These are phyloP conservation scores for Drosophila gunungcola DNA, from an alignment of 1,140 invertebrate species.

Conservation along the genomic window DNA sequence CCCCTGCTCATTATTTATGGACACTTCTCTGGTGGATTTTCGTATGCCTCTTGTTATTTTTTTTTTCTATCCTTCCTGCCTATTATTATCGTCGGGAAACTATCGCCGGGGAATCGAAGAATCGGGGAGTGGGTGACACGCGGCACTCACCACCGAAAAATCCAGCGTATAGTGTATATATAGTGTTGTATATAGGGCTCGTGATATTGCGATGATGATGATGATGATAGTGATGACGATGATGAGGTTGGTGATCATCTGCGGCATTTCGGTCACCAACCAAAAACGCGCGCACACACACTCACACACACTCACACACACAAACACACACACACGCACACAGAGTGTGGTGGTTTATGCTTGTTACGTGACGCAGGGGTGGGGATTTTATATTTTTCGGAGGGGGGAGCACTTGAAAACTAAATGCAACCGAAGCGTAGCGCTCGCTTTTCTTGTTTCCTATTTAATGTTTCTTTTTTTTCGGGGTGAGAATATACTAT, in stretches of 20 bases:
- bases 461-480: constrained; percentile 18
- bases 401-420: constrained; percentile 36
- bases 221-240: constrained; percentile 17
- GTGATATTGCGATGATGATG: constrained; percentile 38
- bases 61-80: constrained; percentile 13
- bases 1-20: constrained; percentile 41
- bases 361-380: constrained; percentile 53
- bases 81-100: constrained; percentile 38
- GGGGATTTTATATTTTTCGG: constrained; percentile 15
- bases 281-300: constrained; percentile 74
- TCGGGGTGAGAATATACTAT: constrained; percentile 2
- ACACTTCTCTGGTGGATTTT: constrained; percentile 15
- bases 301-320: constrained; percentile 40
- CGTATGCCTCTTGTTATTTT: constrained; percentile 6
- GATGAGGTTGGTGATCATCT: constrained; percentile 55
- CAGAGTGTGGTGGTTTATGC: constrained; percentile 67
- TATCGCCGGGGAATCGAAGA: constrained; percentile 26
- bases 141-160: constrained; percentile 46
- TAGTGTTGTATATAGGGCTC: constrained; percentile 14
- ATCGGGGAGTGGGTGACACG: constrained; percentile 32
- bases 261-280: constrained; percentile 70
- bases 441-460: constrained; percentile 31
- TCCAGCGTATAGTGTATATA: constrained; percentile 4
- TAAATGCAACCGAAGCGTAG: constrained; percentile 40
- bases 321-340: constrained; percentile 7